Conservation (phyloP, 2,888 invertebrate species). For the Allacma fusca region DNA sequence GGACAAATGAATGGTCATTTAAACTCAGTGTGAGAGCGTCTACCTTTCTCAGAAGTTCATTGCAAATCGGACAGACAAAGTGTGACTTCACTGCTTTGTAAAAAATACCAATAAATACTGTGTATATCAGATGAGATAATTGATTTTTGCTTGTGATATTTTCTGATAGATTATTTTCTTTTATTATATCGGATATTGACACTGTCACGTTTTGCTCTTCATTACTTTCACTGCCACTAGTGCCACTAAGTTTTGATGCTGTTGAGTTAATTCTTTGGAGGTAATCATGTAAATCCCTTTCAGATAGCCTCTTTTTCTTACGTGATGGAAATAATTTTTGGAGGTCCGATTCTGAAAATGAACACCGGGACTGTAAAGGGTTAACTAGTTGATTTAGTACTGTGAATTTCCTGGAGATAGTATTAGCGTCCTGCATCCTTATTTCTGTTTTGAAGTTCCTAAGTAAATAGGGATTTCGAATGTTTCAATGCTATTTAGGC, state of each 20-base stretch:
- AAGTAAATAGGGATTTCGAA: too few relatives aligned
- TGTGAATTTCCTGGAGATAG: too few relatives aligned
- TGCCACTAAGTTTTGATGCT: neutral
- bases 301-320: neutral
- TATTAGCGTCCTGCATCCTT: too few relatives aligned
- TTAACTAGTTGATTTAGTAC: neutral
- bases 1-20: too few relatives aligned
- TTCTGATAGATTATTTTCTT: too few relatives aligned
- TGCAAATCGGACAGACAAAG: slow-evolving; percentile 27
- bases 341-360: slow-evolving; percentile 27
- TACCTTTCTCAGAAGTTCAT: slow-evolving; percentile 24
- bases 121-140: neutral
- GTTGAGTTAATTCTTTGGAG: neutral
- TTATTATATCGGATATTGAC: neutral
- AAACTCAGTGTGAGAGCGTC: too few relatives aligned
- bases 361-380: slow-evolving; percentile 11
- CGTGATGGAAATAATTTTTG: neutral
- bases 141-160: neutral
- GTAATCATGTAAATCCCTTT: neutral
- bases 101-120: neutral
- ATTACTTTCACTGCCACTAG: neutral
- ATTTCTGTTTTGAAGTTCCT: too few relatives aligned
- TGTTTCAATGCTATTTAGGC: too few relatives aligned
- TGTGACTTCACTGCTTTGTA: slow-evolving; percentile 27
- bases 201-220: neutral